phyloP scores from a whole-genome alignment of 2,888 invertebrate genomes.

The Sinentomon sp. region DNA sequence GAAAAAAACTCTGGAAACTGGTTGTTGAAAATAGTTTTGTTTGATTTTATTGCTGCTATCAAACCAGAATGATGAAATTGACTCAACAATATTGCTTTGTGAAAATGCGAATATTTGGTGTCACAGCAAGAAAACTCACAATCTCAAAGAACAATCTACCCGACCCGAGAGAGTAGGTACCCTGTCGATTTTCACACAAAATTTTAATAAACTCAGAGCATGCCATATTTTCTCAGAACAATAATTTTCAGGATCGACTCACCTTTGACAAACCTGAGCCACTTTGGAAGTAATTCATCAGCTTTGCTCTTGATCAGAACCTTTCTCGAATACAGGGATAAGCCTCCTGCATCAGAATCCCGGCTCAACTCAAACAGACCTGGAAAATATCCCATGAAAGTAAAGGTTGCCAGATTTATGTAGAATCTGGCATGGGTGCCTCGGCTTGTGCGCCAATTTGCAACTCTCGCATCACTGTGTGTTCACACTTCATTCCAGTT shows the following conservation, averaged over 20 bases:
- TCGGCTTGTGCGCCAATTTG: too few relatives aligned
- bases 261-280: conserved; percentile 84
- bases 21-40: background rate
- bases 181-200: background rate
- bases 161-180: background rate
- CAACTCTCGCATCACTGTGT: too few relatives aligned
- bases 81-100: too few relatives aligned
- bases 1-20: background rate
- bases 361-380: conserved; percentile 69
- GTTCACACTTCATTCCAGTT: too few relatives aligned
- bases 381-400: conserved; percentile 18
- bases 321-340: conserved; percentile 71
- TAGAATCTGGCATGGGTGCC: too few relatives aligned
- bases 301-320: conserved; percentile 75
- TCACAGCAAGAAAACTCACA: too few relatives aligned
- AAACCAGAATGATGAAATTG: too few relatives aligned
- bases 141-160: background rate
- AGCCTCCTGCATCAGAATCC: conserved; percentile 54
- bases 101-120: too few relatives aligned
- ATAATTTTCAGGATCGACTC: too few relatives aligned
- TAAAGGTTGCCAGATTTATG: too few relatives aligned
- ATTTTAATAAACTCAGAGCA: background rate
- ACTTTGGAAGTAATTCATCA: conserved; percentile 70
- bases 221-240: too few relatives aligned
- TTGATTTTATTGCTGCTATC: background rate